Conservation (phyloP, 2,888 invertebrate species). For the Drosophila nr. fundita region DNA sequence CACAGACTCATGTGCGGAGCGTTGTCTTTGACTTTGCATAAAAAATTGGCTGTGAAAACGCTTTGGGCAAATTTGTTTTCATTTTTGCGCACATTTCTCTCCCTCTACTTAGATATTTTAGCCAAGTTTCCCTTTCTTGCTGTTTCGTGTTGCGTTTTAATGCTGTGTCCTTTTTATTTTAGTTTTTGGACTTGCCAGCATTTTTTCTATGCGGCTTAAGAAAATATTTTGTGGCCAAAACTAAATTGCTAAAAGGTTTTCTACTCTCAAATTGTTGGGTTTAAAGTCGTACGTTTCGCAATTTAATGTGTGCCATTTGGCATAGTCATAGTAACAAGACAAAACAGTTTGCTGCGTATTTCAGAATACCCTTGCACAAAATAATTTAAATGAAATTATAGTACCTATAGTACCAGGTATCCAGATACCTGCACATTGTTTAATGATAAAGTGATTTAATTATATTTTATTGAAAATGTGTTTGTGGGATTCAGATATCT, state of each 20-base stretch:
- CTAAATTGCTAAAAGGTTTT: conserved; percentile 31
- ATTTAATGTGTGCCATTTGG: not conserved
- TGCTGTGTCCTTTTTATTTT: conserved; percentile 32
- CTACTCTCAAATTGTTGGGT: not conserved
- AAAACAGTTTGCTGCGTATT: not conserved
- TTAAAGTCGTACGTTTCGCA: not conserved
- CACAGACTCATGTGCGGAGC: conserved; percentile 22
- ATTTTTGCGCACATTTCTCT: conserved; percentile 58
- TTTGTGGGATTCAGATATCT: not conserved
- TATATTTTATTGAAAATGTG: not conserved
- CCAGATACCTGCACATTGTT: not conserved
- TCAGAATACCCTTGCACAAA: not conserved
- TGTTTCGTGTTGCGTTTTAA: conserved; percentile 45
- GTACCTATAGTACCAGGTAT: not conserved
- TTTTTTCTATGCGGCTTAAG: conserved; percentile 22
- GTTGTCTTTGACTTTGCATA: conserved; percentile 78
- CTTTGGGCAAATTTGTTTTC: conserved; percentile 76
- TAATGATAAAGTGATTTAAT: not conserved
- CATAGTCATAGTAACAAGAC: not conserved
- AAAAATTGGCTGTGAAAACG: conserved; percentile 81
- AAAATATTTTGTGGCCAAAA: conserved; percentile 31
- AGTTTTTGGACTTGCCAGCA: conserved; percentile 18
- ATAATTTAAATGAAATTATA: not conserved
- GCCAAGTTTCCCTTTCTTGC: conserved; percentile 44
- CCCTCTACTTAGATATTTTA: conserved; percentile 32